Evolutionary conservation across 2,797 vertebrate genomes (phyloP).

Genomic region (Phalanger gymnotis): DNA sequence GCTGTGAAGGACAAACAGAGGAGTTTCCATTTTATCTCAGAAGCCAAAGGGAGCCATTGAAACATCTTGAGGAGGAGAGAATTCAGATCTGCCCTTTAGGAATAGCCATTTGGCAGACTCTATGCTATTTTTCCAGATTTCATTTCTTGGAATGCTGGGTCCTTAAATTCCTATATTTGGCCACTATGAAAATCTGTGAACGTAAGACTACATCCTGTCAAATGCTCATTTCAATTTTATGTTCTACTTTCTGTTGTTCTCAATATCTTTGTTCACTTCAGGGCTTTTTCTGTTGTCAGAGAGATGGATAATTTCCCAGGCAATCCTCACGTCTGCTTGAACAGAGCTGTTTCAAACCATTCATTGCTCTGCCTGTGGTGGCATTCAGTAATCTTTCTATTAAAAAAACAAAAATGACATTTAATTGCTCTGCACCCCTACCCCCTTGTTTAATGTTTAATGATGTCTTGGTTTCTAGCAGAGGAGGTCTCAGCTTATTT

Average conservation of each 20-base stretch:
- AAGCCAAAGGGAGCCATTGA: neutral
- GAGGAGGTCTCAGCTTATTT: neutral
- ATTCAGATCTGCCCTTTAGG: neutral
- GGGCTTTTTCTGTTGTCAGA: neutral
- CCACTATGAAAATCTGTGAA: neutral
- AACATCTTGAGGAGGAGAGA: neutral
- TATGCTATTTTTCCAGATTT: neutral
- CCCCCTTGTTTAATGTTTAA: conserved; percentile 7
- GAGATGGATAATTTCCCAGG: neutral
- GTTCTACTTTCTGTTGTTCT: neutral
- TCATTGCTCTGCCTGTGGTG: neutral
- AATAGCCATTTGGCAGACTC: neutral
- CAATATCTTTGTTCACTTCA: neutral
- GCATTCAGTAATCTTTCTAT: conserved; percentile 1
- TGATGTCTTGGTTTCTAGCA: neutral
- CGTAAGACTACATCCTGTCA: neutral
- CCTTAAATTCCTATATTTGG: neutral
- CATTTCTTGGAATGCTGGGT: neutral
- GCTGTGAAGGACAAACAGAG: neutral
- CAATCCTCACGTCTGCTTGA: neutral
- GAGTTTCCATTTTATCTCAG: neutral
- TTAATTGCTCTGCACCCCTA: neutral
- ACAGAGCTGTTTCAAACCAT: neutral
- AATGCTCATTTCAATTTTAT: neutral
- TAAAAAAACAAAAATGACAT: conserved; percentile 42